A percentile compares a stretch with the other conserved stretches of the same genome.
These are phyloP conservation scores for Prorops nasuta DNA, from an alignment of 1,140 invertebrate genomes.

Conservation along the genomic window DNA sequence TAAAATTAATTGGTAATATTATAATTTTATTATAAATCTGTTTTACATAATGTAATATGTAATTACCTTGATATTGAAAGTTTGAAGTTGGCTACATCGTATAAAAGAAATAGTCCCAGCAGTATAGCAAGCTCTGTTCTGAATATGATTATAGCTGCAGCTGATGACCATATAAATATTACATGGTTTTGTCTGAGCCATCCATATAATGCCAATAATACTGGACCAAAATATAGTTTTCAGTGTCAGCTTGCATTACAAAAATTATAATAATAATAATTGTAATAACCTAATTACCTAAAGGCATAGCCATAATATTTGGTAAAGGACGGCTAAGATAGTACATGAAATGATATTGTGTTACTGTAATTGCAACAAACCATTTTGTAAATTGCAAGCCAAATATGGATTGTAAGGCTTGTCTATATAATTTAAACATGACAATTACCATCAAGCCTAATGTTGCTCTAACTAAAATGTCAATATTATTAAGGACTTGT, in stretches of 20 bases:
- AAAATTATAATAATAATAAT: conserved; percentile 9
- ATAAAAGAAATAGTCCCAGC: conserved; percentile 82
- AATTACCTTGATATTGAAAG: conserved; percentile 53
- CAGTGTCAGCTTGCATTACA: not conserved
- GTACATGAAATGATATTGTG: conserved; percentile 98
- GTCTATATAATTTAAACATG: conserved; percentile 71
- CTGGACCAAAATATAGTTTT: conserved; percentile 54
- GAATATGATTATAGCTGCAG: conserved; percentile 87
- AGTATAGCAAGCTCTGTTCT: conserved; percentile 85
- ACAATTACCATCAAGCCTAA: conserved; percentile 75
- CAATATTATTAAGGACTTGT: conserved; percentile 20
- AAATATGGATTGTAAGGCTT: conserved; percentile 73
- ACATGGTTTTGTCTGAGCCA: conserved; percentile 79
- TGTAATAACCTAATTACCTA: conserved; percentile 67
- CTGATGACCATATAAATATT: conserved; percentile 81
- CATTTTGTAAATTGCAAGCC: conserved; percentile 76
- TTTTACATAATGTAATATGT: conserved; percentile 24
- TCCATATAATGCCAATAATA: conserved; percentile 79
- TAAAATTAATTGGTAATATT: conserved; percentile 24
- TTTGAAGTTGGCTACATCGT: conserved; percentile 68
- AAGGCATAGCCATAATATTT: conserved; percentile 90
- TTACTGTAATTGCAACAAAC: conserved; percentile 81
- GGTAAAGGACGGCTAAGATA: conserved; percentile 93
- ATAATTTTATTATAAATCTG: conserved; percentile 27
- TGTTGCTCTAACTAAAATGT: conserved; percentile 76